phyloP scores from a whole-genome alignment of 1,140 invertebrate genomes.

The Neelides sp. region DNA sequence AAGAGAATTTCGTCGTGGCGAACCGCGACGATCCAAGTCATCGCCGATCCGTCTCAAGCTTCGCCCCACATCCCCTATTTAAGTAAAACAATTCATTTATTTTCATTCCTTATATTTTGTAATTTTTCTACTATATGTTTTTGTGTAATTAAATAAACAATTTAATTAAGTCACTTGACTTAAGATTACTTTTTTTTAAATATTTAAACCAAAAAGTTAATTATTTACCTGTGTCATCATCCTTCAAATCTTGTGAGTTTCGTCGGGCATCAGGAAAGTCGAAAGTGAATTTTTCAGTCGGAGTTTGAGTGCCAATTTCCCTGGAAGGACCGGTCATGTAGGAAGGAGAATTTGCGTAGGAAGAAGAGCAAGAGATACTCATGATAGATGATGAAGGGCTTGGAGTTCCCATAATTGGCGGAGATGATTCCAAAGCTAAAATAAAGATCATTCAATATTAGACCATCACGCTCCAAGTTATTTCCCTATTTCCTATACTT shows the following conservation, averaged over 20 bases:
- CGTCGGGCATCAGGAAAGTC: background rate
- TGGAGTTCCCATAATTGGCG: background rate
- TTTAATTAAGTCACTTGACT: background rate
- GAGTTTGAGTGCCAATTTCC: slow-evolving; percentile 11
- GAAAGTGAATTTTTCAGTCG: slow-evolving; percentile 4
- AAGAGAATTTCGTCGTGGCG: background rate
- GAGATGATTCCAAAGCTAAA: background rate
- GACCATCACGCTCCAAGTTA: background rate
- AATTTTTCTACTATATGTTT: background rate
- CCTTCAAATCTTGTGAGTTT: background rate
- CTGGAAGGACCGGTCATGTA: slow-evolving; percentile 2
- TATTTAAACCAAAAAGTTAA: background rate
- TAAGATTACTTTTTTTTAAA: background rate
- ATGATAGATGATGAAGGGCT: background rate
- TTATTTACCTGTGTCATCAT: background rate
- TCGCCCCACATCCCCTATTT: slow-evolving; percentile 1
- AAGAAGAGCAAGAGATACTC: background rate
- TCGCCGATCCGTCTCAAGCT: slow-evolving; percentile 13
- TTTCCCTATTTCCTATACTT: background rate
- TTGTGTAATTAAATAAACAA: background rate
- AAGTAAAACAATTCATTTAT: background rate
- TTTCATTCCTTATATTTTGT: background rate
- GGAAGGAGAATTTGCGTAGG: background rate
- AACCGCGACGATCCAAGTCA: slow-evolving; percentile 6
- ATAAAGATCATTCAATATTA: background rate